phyloP scores from a whole-genome alignment of 2,797 vertebrate genomes.

The Alca torda region DNA sequence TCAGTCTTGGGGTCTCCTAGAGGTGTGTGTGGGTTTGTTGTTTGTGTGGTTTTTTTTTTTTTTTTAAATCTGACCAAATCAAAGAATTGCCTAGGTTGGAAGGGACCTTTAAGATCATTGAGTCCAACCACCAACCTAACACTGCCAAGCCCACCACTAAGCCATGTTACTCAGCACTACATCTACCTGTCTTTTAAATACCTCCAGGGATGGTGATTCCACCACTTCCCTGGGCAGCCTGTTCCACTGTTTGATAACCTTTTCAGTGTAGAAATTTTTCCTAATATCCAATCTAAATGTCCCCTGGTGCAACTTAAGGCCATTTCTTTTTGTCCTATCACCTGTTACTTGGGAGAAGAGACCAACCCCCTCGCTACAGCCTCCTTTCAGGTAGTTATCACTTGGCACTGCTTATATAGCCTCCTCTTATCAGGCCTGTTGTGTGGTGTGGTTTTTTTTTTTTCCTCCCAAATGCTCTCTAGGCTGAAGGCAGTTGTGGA shows the following conservation, averaged over 20 bases:
- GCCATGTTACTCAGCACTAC: background rate
- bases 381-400: background rate
- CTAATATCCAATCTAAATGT: background rate
- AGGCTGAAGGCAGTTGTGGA: rapidly evolving
- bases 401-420: background rate
- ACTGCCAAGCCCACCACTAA: background rate
- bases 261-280: background rate
- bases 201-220: background rate
- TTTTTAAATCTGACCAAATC: background rate
- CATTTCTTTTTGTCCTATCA: background rate
- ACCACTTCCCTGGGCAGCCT: background rate
- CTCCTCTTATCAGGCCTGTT: background rate
- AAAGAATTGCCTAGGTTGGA: background rate
- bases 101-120: background rate
- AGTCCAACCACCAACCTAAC: background rate
- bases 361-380: background rate
- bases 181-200: background rate
- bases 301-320: background rate
- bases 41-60: too few relatives aligned
- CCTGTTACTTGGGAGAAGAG: background rate
- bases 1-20: background rate
- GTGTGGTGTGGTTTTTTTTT: too few relatives aligned
- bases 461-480: background rate
- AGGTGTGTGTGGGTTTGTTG: background rate
- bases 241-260: background rate